Evolutionary conservation across 2,113 vertebrate genomes (phyloP), one percentile per base, ranked within the genome.

Genomic region (Neofelis nebulosa): DNA sequence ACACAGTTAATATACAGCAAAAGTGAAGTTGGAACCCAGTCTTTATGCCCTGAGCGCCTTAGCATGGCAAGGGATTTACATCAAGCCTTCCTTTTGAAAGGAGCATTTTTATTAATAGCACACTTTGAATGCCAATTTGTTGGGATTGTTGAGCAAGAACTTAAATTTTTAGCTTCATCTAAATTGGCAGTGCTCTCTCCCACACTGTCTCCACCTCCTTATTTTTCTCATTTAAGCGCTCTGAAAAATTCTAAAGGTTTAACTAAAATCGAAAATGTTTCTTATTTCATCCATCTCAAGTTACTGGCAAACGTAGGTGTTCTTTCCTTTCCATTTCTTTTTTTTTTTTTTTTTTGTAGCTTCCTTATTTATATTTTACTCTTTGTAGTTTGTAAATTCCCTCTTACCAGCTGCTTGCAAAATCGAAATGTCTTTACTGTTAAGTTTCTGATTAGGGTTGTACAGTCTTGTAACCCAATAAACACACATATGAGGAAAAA

Each of bases 291-390:
- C 85, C 33, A 15, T 21, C 50, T 90, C 55, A 36, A 55, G 55
- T 96, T 93, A 83, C 89, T 57, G 89, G 86, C 85, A 97, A 86
- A 88, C 0, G 27, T 89, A 85, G 48, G 94, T 78, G 74, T 95
- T 88, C 92, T 61, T 92, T 88, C 85, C 29, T 92, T 84, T 81
- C 41, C 74, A 15, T n/a, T 69, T 57, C 29, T 80, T 27, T 38
- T 71, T 52, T 92, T 48, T 15, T 78, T 74, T 27, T 82, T 55
- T 92, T 48, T 82, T 55, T 92, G 41, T 6, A 80, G 80, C 31
- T 50, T 71, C n/a, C 95, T 93, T 97, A 86, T 98, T 97, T 98
- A 78, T 97, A 66, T 74, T 88, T 85, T 61, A 87, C 91, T 96
- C 88, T 98, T 79, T 85, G 55, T 86, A 96, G 88, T 96, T 97